These are phyloP conservation scores for Ochlodes sylvanus DNA, from an alignment of 2,888 invertebrate species.

Conservation along the genomic window DNA sequence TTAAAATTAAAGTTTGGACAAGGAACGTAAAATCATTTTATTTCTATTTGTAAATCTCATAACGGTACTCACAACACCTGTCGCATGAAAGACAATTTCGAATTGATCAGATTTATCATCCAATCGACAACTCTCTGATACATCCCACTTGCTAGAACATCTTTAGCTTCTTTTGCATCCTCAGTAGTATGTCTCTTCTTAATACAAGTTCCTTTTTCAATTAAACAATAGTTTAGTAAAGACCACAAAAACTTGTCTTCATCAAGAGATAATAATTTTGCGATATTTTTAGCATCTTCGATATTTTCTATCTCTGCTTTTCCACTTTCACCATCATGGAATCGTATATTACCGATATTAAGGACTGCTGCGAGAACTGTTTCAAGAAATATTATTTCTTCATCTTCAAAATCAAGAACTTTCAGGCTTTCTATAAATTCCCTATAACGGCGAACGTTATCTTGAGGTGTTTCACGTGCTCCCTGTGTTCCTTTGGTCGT, in stretches of 20 bases:
- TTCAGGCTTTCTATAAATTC: conserved; percentile 87
- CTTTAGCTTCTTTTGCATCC: conserved; percentile 93
- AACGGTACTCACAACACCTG: conserved; percentile 91
- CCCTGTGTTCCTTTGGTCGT: conserved; percentile 82
- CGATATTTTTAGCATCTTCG: conserved; percentile 88
- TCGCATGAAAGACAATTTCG: conserved; percentile 92
- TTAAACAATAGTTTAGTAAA: conserved; percentile 93
- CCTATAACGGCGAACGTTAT: conserved; percentile 87
- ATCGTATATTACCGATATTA: conserved; percentile 91
- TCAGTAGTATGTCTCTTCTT: conserved; percentile 88
- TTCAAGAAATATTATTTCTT: conserved; percentile 89
- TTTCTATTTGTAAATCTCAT: conserved; percentile 10
- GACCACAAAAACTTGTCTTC: conserved; percentile 94
- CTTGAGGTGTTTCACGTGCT: conserved; percentile 86
- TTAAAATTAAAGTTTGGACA: neutral
- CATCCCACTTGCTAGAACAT: conserved; percentile 93
- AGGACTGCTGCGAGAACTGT: conserved; percentile 90
- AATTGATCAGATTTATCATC: conserved; percentile 93
- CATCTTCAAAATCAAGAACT: conserved; percentile 89
- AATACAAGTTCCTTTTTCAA: conserved; percentile 89
- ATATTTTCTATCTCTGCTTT: conserved; percentile 90
- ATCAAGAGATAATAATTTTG: conserved; percentile 90
- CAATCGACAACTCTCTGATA: conserved; percentile 95
- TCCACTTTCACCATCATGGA: conserved; percentile 87
- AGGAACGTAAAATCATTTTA: neutral